Percentiles rank a stretch among this genome's conserved stretches.
phyloP scores from a whole-genome alignment of 2,888 invertebrate genomes.

The Augochlorella aurata region DNA sequence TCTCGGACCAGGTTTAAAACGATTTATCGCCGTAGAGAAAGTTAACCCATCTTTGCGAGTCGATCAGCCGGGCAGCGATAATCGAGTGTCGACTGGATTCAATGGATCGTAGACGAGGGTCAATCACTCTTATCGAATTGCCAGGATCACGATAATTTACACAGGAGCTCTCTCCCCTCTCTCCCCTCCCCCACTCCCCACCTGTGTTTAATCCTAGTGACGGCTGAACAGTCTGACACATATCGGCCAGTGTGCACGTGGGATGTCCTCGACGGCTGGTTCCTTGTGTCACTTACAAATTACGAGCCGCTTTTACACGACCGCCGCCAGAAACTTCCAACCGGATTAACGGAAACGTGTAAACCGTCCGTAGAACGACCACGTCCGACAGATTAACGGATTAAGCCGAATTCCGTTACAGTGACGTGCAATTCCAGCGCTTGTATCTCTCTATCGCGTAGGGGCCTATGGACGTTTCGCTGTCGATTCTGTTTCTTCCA shows the following conservation, averaged over 20 bases:
- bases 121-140: slow-evolving; percentile 51
- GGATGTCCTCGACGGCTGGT: slow-evolving; percentile 41
- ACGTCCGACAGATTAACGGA: slow-evolving; percentile 63
- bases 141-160: slow-evolving; percentile 56
- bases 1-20: slow-evolving; percentile 13
- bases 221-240: slow-evolving; percentile 33
- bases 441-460: slow-evolving; percentile 18
- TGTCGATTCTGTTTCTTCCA: not conserved
- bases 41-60: slow-evolving; percentile 15
- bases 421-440: slow-evolving; percentile 46
- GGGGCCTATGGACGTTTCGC: not conserved
- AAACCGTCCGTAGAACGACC: slow-evolving; percentile 49
- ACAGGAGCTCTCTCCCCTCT: not conserved
- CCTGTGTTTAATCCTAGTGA: slow-evolving; percentile 43
- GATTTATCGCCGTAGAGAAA: slow-evolving; percentile 14
- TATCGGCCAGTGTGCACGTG: slow-evolving; percentile 34
- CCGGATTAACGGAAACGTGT: slow-evolving; percentile 61
- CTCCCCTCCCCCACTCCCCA: not conserved
- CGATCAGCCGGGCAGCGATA: slow-evolving; percentile 15
- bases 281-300: slow-evolving; percentile 63
- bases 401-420: slow-evolving; percentile 58
- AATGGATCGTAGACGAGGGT: slow-evolving; percentile 27
- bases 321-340: slow-evolving; percentile 60
- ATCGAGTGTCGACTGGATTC: slow-evolving; percentile 41
- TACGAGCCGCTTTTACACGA: slow-evolving; percentile 63